Conservation (phyloP, 2,888 invertebrate species). For the Acheta domesticus region DNA sequence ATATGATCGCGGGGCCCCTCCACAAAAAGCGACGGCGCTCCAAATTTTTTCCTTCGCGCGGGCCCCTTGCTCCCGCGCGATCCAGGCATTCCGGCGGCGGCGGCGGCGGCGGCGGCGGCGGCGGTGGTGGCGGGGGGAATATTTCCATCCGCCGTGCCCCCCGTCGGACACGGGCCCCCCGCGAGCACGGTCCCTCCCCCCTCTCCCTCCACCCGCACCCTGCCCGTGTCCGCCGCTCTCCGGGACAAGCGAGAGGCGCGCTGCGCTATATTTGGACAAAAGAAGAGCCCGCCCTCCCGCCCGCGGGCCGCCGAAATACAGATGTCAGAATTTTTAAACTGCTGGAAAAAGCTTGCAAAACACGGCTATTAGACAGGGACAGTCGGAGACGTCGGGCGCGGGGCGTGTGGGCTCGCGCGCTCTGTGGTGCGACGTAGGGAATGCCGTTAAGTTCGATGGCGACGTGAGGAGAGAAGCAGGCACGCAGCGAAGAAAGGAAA, state of each 20-base stretch:
- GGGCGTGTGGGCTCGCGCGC: neutral
- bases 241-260: too few relatives aligned
- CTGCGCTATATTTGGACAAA: neutral
- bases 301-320: neutral
- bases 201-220: too few relatives aligned
- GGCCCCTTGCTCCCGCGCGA: too few relatives aligned
- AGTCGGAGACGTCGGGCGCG: neutral
- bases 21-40: slow-evolving; percentile 9
- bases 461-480: too few relatives aligned
- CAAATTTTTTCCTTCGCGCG: neutral
- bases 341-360: neutral
- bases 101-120: neutral
- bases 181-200: neutral
- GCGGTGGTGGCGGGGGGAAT: neutral
- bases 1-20: neutral
- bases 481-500: too few relatives aligned
- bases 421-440: too few relatives aligned
- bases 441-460: too few relatives aligned
- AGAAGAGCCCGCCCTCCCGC: neutral
- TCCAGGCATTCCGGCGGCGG: neutral
- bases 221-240: too few relatives aligned
- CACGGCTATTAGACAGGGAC: neutral
- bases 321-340: neutral
- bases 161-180: neutral
- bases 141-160: neutral